Percentiles rank a stretch among this genome's conserved stretches.
Conservation (phyloP, 1,140 invertebrate genomes). For the Drosophila pallidifrons region DNA sequence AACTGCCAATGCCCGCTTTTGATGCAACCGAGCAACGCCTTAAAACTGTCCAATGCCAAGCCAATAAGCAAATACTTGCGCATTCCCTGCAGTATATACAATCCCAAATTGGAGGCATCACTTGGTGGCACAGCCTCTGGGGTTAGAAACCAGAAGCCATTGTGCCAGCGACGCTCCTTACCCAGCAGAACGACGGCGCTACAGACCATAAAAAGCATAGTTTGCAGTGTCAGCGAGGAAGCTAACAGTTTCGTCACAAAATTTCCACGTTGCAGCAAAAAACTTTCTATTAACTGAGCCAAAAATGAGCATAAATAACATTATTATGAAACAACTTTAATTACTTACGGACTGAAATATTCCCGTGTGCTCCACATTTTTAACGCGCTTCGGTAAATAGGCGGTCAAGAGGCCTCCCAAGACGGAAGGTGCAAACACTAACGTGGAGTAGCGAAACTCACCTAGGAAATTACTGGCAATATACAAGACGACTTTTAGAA, state of each 20-base stretch:
- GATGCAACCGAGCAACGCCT: slow-evolving; percentile 33
- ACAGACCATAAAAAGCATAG: slow-evolving; percentile 58
- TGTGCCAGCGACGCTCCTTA: slow-evolving; percentile 36
- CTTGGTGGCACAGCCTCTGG: slow-evolving; percentile 19
- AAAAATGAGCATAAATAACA: not conserved
- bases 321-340: not conserved
- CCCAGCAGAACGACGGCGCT: slow-evolving; percentile 58
- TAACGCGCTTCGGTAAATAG: slow-evolving; percentile 27
- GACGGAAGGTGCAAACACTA: slow-evolving; percentile 44
- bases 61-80: slow-evolving; percentile 60
- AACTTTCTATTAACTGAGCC: slow-evolving; percentile 53
- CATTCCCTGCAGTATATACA: slow-evolving; percentile 44
- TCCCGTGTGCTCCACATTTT: slow-evolving; percentile 47
- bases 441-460: slow-evolving; percentile 40
- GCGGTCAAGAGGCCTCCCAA: slow-evolving; percentile 42
- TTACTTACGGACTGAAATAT: slow-evolving; percentile 65
- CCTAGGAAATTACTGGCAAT: slow-evolving; percentile 40
- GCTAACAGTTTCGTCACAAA: slow-evolving; percentile 29
- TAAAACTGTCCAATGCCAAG: slow-evolving; percentile 56
- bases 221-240: slow-evolving; percentile 39
- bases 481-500: too few relatives aligned
- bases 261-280: slow-evolving; percentile 46
- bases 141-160: slow-evolving; percentile 64
- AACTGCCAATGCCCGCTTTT: slow-evolving; percentile 30
- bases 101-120: not conserved